Percentiles rank a stretch among this genome's conserved stretches.
Conservation (phyloP, 2,797 vertebrate genomes). For the Gymnopithys bicolor region DNA sequence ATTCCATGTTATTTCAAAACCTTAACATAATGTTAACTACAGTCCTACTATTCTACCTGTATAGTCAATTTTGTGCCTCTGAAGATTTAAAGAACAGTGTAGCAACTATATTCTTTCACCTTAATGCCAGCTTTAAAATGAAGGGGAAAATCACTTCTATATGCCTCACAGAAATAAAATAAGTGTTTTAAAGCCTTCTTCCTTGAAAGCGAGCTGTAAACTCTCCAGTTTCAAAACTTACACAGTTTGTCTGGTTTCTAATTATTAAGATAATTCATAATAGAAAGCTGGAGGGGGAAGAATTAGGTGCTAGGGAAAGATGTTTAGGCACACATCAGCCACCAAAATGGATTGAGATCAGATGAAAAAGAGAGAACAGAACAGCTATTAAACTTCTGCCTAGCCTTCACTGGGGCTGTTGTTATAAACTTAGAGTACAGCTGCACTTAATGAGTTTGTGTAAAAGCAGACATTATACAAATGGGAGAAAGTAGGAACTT, state of each 20-base stretch:
- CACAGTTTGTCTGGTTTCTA: constrained; percentile 22
- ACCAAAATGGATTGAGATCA: neutral
- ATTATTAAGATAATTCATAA: constrained; percentile 3
- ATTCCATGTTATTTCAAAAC: neutral
- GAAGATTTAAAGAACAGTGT: neutral
- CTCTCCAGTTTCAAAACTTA: constrained; percentile 1
- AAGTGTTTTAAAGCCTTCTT: constrained; percentile 41
- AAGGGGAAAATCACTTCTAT: neutral
- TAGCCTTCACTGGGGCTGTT: constrained; percentile 26
- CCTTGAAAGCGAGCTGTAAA: neutral
- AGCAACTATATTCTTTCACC: neutral
- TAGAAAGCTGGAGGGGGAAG: neutral
- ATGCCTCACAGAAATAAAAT: constrained; percentile 12
- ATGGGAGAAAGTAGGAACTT: constrained; percentile 58
- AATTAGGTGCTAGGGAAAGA: constrained; percentile 38
- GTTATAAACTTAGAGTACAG: constrained; percentile 61
- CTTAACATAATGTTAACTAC: neutral
- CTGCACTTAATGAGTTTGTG: constrained; percentile 72
- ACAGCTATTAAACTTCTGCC: constrained; percentile 27
- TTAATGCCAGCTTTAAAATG: constrained; percentile 14
- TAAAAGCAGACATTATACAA: constrained; percentile 61
- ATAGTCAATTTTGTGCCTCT: neutral
- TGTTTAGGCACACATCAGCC: neutral
- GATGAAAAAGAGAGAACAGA: constrained; percentile 40
- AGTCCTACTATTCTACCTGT: neutral